Evolutionary conservation across 2,113 vertebrate genomes (phyloP).

Genomic region (Leuciscus idus): DNA sequence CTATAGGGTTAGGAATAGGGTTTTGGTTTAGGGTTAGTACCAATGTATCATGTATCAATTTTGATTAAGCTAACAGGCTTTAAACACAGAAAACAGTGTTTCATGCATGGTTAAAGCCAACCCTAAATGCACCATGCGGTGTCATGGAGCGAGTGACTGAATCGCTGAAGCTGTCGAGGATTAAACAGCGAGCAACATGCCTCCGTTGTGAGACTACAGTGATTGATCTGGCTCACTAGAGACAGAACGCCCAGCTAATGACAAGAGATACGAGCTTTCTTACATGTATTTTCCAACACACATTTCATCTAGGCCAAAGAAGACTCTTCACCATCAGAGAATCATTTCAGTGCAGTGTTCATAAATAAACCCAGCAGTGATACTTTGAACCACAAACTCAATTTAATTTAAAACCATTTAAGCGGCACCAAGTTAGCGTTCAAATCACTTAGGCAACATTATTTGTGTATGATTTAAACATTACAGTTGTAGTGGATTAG

Average conservation of each 20-base stretch:
- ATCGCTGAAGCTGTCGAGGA: conserved; percentile 9
- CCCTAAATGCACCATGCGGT: background rate
- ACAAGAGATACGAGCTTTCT: conserved; percentile 9
- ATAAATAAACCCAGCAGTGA: background rate
- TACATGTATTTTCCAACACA: conserved; percentile 18
- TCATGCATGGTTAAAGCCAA: background rate
- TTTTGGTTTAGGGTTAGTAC: too few species aligned
- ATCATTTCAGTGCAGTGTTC: background rate
- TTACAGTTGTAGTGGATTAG: background rate
- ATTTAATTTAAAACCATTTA: background rate
- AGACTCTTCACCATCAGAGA: conserved; percentile 4
- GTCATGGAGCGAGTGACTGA: background rate
- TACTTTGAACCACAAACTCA: conserved; percentile 2
- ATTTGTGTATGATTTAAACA: background rate
- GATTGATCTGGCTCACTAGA: conserved; percentile 9
- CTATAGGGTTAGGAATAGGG: too few species aligned
- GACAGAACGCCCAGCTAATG: background rate
- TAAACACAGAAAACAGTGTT: conserved; percentile 1
- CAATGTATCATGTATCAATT: background rate
- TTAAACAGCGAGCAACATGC: conserved; percentile 31
- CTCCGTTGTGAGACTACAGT: conserved; percentile 3
- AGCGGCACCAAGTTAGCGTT: background rate
- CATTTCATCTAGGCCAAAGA: background rate
- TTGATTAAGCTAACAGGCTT: conserved; percentile 9
- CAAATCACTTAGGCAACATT: background rate